Evolutionary conservation across 2,113 vertebrate genomes (phyloP).

Genomic region (Sisor rabdophorus): DNA sequence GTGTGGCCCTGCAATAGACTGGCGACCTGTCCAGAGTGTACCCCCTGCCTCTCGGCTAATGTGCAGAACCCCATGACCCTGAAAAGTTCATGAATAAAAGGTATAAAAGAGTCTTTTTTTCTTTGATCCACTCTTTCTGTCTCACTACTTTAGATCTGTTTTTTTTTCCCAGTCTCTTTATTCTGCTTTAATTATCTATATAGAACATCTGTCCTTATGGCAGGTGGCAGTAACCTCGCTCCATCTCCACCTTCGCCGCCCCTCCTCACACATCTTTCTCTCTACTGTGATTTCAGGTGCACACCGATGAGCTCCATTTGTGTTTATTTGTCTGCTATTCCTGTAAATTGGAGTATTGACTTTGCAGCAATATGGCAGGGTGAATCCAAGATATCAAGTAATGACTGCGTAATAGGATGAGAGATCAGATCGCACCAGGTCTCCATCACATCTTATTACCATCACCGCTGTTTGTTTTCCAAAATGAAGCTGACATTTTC

Average conservation of each 20-base stretch:
- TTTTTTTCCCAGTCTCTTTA: background rate
- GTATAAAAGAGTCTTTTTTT: background rate
- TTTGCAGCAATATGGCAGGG: slow-evolving; percentile 9
- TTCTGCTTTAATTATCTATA: slow-evolving; percentile 11
- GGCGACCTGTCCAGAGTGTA: no score
- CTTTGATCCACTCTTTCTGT: background rate
- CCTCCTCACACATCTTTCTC: slow-evolving; percentile 4
- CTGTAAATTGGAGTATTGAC: slow-evolving; percentile 19
- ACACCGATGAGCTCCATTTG: slow-evolving; percentile 8
- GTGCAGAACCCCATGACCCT: no score
- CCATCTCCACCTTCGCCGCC: no score
- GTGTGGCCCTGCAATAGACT: no score
- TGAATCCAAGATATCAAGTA: slow-evolving; percentile 23
- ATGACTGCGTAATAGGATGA: slow-evolving; percentile 32
- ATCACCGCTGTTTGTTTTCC: background rate
- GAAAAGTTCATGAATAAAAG: no score
- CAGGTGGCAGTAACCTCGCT: background rate
- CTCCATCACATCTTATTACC: background rate
- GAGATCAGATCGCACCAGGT: slow-evolving; percentile 23
- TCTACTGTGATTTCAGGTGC: slow-evolving; percentile 12
- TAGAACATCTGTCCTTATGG: background rate
- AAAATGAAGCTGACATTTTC: slow-evolving; percentile 14
- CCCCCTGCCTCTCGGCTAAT: no score
- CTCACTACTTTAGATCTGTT: background rate
- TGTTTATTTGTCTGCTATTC: slow-evolving; percentile 6